A percentile compares a stretch with the other conserved stretches of the same genome.
These are phyloP conservation scores for Gambelia wislizenii DNA, from an alignment of 2,797 vertebrate species.

Conservation along the genomic window DNA sequence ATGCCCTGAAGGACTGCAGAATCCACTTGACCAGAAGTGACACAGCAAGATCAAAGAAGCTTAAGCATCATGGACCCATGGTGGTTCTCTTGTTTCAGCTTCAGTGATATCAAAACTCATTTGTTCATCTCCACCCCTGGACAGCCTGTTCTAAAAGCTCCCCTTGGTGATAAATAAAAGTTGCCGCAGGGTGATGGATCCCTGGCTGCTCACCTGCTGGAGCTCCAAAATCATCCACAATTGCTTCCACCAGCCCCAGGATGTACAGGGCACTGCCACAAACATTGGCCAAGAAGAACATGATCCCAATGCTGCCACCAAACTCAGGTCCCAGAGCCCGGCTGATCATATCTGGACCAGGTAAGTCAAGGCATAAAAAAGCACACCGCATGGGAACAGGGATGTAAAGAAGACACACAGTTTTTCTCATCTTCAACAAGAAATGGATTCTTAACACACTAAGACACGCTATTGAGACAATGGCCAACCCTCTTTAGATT, in stretches of 20 bases:
- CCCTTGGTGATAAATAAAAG: too few species aligned
- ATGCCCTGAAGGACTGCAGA: neutral
- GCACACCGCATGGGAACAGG: neutral
- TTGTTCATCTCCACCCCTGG: neutral
- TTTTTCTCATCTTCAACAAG: too few species aligned
- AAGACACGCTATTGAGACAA: too few species aligned
- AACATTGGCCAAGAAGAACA: constrained; percentile 93
- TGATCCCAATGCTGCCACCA: constrained; percentile 91
- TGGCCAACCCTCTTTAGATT: too few species aligned
- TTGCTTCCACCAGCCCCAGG: constrained; percentile 89
- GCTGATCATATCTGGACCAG: constrained; percentile 90
- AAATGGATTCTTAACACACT: too few species aligned
- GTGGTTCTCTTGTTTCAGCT: neutral
- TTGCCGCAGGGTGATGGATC: neutral
- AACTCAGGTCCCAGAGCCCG: constrained; percentile 91
- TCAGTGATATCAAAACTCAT: neutral
- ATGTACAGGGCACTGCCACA: constrained; percentile 89
- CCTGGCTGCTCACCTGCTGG: constrained; percentile 76
- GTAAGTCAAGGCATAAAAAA: constrained; percentile 60
- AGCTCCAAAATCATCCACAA: constrained; percentile 86
- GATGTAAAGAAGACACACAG: too few species aligned
- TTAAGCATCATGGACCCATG: too few species aligned
- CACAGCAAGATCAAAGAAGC: neutral
- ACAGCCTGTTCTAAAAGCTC: neutral
- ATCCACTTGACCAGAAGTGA: neutral